Conservation (phyloP, 2,113 vertebrate species). For the Conger conger region DNA sequence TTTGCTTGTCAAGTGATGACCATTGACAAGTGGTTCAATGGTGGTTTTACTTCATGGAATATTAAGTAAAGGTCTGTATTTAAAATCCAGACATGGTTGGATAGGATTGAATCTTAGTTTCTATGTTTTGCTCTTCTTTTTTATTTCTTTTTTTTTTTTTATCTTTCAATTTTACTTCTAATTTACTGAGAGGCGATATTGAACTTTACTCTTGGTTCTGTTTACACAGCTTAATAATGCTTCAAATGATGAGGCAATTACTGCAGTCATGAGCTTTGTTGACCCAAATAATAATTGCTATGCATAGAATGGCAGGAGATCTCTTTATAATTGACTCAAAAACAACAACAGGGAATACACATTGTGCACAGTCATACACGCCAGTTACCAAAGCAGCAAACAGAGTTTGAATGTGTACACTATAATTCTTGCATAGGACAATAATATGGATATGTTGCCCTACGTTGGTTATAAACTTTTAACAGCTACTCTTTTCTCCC, state of each 20-base stretch:
- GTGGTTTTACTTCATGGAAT: too few species aligned
- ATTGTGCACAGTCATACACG: not conserved
- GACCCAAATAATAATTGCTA: slow-evolving; percentile 1
- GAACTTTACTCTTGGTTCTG: not conserved
- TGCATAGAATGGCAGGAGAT: not conserved
- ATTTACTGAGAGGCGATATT: too few species aligned
- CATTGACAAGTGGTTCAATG: not conserved
- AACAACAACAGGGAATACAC: not conserved
- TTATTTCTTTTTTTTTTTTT: not conserved
- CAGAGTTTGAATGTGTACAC: not conserved
- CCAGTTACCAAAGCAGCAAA: not conserved
- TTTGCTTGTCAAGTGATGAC: not conserved
- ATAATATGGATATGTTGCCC: not conserved
- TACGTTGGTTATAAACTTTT: not conserved
- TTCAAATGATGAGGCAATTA: slow-evolving; percentile 9
- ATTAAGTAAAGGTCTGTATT: not conserved
- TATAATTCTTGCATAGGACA: not conserved
- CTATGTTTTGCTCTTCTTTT: not conserved
- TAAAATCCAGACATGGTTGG: not conserved
- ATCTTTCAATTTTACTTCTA: too few species aligned
- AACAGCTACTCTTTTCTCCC: not conserved
- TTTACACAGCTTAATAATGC: slow-evolving; percentile 6
- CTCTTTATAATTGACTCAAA: not conserved
- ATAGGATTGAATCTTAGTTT: not conserved
- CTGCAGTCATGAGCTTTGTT: not conserved